Percentiles rank a stretch among this genome's conserved stretches.
Conservation (phyloP, 2,797 vertebrate species). For the Anolis apletophallus region DNA sequence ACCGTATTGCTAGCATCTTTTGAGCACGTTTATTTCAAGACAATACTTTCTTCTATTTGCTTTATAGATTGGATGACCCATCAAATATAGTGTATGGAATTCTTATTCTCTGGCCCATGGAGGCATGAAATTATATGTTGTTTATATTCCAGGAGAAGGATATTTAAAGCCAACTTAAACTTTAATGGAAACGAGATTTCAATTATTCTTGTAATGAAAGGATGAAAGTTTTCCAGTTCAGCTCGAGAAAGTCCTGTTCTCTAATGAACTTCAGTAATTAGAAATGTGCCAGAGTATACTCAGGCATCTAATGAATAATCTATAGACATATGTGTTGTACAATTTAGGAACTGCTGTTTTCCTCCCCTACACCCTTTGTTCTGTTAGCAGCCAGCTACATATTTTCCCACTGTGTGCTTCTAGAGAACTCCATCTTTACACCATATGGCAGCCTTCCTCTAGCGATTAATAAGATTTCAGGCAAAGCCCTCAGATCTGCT, state of each 20-base stretch:
- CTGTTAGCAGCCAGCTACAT: constrained; percentile 52
- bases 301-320: constrained; percentile 66
- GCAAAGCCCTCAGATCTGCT: constrained; percentile 68
- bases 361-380: constrained; percentile 43
- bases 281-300: constrained; percentile 44
- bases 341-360: constrained; percentile 43
- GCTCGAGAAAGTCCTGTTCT: constrained; percentile 55
- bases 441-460: constrained; percentile 71
- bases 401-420: constrained; percentile 61
- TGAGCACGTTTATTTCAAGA: not conserved
- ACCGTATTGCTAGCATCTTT: not conserved
- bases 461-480: constrained; percentile 73
- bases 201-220: constrained; percentile 58
- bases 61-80: not conserved
- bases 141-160: constrained; percentile 55
- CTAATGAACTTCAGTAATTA: constrained; percentile 63
- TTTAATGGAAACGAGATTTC: constrained; percentile 68
- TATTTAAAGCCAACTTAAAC: constrained; percentile 61
- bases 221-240: constrained; percentile 66
- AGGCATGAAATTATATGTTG: constrained; percentile 63
- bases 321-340: constrained; percentile 45
- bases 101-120: constrained; percentile 54
- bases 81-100: constrained; percentile 38
- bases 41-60: constrained; percentile 11
- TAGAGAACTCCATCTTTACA: constrained; percentile 40